Percentiles rank a stretch among this genome's conserved stretches.
phyloP scores from a whole-genome alignment of 2,113 vertebrate species.

The Paracanthobrama guichenoti region DNA sequence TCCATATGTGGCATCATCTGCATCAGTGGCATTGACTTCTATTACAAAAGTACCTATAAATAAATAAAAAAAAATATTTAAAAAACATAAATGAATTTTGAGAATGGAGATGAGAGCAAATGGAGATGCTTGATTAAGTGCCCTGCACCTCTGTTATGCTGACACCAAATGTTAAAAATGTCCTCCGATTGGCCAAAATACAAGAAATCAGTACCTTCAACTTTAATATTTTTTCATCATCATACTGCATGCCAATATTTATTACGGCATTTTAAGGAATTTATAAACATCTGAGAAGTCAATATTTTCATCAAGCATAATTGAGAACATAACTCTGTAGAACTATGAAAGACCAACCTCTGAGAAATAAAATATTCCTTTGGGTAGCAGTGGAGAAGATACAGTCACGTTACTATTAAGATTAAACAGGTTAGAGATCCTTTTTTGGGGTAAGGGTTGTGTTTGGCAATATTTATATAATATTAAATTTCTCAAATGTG shows the following conservation, averaged over 20 bases:
- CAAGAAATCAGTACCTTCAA: neutral
- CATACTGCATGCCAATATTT: neutral
- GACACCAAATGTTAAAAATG: neutral
- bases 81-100: too few relatives aligned
- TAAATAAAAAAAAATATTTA: too few relatives aligned
- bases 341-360: neutral
- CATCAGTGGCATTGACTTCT: constrained; percentile 62
- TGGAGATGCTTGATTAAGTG: neutral
- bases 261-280: neutral
- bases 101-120: neutral
- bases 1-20: constrained; percentile 61
- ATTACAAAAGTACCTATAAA: constrained; percentile 58
- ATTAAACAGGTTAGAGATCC: neutral
- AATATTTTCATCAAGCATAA: constrained; percentile 9
- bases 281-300: neutral
- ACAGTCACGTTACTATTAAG: neutral
- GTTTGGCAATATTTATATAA: neutral
- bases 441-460: neutral
- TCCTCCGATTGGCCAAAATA: neutral
- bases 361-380: neutral
- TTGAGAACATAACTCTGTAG: neutral
- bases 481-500: neutral
- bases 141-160: neutral
- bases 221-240: neutral
- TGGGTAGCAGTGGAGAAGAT: neutral